Percentiles rank a stretch among this genome's conserved stretches.
Conservation (phyloP, 2,797 vertebrate species). For the Pseudochirops cupreus region DNA sequence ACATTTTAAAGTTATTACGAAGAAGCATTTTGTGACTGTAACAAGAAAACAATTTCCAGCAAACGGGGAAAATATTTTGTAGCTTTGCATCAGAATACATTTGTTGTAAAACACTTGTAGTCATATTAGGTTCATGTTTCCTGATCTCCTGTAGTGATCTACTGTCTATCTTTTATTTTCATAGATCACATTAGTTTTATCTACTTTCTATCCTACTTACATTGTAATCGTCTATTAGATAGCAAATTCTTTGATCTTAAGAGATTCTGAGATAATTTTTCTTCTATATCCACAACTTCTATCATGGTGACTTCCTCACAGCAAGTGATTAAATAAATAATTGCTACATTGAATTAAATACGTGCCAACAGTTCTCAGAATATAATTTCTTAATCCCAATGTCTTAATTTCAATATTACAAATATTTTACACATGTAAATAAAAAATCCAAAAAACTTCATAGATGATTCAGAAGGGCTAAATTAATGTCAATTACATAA, state of each 20-base stretch:
- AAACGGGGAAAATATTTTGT: neutral
- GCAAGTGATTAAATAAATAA: no score
- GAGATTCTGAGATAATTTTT: neutral
- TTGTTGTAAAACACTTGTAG: slow-evolving; percentile 60
- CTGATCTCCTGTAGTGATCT: neutral
- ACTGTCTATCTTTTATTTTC: neutral
- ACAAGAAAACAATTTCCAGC: slow-evolving; percentile 63
- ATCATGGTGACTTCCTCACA: neutral
- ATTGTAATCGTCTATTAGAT: neutral
- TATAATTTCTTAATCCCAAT: slow-evolving; percentile 39
- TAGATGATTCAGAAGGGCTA: slow-evolving; percentile 48
- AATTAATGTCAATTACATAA: slow-evolving; percentile 8
- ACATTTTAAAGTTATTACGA: slow-evolving; percentile 76
- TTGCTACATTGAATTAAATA: no score
- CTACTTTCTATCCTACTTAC: neutral
- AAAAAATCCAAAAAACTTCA: slow-evolving; percentile 57
- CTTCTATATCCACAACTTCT: neutral
- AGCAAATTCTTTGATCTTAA: neutral
- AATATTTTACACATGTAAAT: slow-evolving; percentile 16
- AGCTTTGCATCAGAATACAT: slow-evolving; percentile 68
- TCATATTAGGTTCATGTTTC: slow-evolving; percentile 59
- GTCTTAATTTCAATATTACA: slow-evolving; percentile 54
- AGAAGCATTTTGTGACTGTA: slow-evolving; percentile 71
- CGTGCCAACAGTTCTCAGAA: slow-evolving; percentile 59
- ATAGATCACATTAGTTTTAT: neutral